Evolutionary conservation across 1,140 invertebrate species (phyloP), one percentile per base, ranked within the genome.

Genomic region (Zaprionus nigranus): DNA sequence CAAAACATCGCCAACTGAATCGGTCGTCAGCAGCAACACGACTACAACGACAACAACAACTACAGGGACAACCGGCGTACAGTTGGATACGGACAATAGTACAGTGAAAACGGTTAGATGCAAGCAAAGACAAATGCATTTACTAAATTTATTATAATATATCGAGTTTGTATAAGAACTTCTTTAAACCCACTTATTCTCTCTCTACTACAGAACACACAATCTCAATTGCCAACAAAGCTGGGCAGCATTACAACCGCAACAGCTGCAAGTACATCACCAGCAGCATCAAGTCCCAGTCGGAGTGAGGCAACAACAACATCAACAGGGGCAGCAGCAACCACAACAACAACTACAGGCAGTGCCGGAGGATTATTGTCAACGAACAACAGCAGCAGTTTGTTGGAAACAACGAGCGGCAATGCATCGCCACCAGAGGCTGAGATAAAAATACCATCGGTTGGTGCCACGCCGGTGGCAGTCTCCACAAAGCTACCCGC

Each of bases 391-490:
- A 77, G 68, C 59, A 67, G 54, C 43, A 77, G 70, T 53, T 56
- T 72, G 26, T 63, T 68, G 11, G 85, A 91, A 57, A 43, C 77
- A 57, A 43, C 77, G 1, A 91, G 81, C 69, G 75, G 85, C 61
- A 87, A 92, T 92, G 84, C 75, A 34, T 75, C 82, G 60, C 88
- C 92, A 75, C 81, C 88, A 66, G 92, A 93, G 70, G 85, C 94
- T 17, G 95, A 96, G 92, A 94, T 95, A n/a, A 95, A 95, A 90
- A 94, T 95, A 66, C 92, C 95, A 61, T 94, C 94, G n/a, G 93
- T 94, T 69, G 94, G 94, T 43, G 94, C 93, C 60, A 95, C 95
- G 22, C 95, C 95, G 26, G 93, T 95, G 75, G 94, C 95, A 26
- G 93, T 95, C 59, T 94, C 95, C 34, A 95, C 94, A 11, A 94